phyloP scores from a whole-genome alignment of 2,113 vertebrate species.

The Microcebus lehilahytsara region DNA sequence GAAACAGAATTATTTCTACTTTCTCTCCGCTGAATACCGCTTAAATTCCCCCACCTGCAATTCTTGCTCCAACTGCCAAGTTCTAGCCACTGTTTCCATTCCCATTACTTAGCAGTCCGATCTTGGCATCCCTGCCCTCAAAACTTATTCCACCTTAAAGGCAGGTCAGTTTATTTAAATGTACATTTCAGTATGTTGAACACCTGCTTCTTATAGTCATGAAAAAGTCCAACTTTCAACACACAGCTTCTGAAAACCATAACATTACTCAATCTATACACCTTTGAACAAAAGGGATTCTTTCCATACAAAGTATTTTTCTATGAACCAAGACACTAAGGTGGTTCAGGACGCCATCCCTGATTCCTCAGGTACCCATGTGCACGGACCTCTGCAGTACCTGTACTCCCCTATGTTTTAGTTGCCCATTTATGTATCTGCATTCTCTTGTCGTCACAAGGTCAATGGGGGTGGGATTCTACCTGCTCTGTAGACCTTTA shows the following conservation, averaged over 20 bases:
- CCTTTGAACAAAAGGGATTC: neutral
- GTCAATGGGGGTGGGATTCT: neutral
- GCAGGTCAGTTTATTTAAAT: neutral
- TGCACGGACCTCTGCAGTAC: too few relatives aligned
- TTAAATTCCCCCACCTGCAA: neutral
- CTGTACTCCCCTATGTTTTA: neutral
- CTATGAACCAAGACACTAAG: neutral
- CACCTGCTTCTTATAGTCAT: neutral
- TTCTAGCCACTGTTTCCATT: neutral
- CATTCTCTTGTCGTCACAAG: neutral
- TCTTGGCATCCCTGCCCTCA: too few relatives aligned
- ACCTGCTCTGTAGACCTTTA: neutral
- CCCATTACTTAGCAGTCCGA: neutral
- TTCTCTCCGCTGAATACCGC: neutral
- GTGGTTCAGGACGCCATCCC: neutral
- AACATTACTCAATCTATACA: neutral
- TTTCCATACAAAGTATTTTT: neutral
- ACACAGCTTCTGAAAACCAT: neutral
- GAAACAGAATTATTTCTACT: neutral
- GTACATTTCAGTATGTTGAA: neutral
- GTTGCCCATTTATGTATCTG: neutral
- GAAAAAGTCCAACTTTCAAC: neutral
- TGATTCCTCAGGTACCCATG: neutral
- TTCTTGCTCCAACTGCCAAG: neutral
- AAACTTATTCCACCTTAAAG: neutral